These are phyloP conservation scores for Heliconius nattereri DNA, from an alignment of 1,140 invertebrate species.

Conservation along the genomic window DNA sequence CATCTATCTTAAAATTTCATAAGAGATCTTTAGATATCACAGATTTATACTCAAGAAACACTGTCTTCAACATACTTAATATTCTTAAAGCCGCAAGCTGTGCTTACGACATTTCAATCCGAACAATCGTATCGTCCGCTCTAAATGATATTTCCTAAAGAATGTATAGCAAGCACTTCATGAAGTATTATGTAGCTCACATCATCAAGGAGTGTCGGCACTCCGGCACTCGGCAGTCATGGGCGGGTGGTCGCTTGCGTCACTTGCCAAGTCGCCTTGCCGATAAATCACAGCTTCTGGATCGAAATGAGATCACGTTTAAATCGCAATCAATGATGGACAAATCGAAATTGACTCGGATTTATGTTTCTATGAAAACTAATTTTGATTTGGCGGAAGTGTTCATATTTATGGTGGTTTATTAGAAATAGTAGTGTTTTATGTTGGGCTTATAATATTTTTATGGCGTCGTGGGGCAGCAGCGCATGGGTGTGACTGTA, in stretches of 20 bases:
- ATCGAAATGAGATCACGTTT: slow-evolving; percentile 73
- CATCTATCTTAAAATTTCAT: too few species aligned
- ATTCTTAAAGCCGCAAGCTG: background rate
- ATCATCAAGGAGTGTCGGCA: slow-evolving; percentile 68
- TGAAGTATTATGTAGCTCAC: slow-evolving; percentile 38
- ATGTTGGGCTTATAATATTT: background rate
- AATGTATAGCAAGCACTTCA: slow-evolving; percentile 29
- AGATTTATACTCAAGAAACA: too few species aligned
- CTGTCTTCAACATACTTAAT: too few species aligned
- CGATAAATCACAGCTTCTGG: slow-evolving; percentile 74
- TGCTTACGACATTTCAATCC: background rate
- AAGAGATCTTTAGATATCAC: too few species aligned
- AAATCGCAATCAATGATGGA: slow-evolving; percentile 61
- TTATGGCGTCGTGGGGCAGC: too few species aligned
- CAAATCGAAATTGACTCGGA: slow-evolving; percentile 54
- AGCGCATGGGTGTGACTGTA: too few species aligned
- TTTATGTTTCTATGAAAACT: slow-evolving; percentile 29
- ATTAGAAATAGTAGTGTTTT: background rate
- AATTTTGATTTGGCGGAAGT: slow-evolving; percentile 18
- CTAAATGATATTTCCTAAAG: slow-evolving; percentile 18
- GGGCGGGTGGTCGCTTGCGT: slow-evolving; percentile 67
- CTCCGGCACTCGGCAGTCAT: slow-evolving; percentile 53
- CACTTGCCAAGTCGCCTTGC: slow-evolving; percentile 61
- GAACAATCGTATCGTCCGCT: slow-evolving; percentile 23
- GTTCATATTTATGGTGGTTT: background rate